Percentiles rank a stretch among this genome's conserved stretches.
These are phyloP conservation scores for Penaeus indicus DNA, from an alignment of 1,140 invertebrate species.

Conservation along the genomic window DNA sequence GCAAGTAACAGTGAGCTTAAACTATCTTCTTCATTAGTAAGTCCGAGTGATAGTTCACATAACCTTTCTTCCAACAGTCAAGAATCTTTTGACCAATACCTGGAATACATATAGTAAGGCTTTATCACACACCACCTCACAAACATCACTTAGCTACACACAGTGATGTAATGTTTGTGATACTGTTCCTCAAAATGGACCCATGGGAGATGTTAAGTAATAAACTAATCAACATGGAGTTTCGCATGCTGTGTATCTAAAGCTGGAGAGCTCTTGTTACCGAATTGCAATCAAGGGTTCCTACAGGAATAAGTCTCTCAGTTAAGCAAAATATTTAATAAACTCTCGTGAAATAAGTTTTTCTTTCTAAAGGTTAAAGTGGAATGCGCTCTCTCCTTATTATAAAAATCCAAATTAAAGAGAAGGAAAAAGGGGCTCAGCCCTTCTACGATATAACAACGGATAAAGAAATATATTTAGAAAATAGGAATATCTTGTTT, in stretches of 20 bases:
- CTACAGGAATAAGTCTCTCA: neutral
- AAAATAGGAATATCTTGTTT: no score
- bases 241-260: neutral
- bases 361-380: neutral
- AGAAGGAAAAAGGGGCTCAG: no score
- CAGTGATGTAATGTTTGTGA: neutral
- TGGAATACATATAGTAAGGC: neutral
- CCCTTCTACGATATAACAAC: no score
- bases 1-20: neutral
- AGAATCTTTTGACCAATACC: neutral
- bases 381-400: neutral
- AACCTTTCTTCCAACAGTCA: neutral
- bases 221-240: neutral
- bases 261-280: neutral
- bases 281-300: neutral
- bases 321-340: neutral
- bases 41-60: neutral
- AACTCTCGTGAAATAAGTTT: neutral
- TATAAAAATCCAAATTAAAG: no score
- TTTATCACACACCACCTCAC: neutral
- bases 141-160: neutral
- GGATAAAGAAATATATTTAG: no score
- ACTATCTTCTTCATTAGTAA: neutral
- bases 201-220: neutral
- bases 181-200: neutral